phyloP scores from a whole-genome alignment of 2,888 invertebrate species.

The Lasioglossum marginatum region DNA sequence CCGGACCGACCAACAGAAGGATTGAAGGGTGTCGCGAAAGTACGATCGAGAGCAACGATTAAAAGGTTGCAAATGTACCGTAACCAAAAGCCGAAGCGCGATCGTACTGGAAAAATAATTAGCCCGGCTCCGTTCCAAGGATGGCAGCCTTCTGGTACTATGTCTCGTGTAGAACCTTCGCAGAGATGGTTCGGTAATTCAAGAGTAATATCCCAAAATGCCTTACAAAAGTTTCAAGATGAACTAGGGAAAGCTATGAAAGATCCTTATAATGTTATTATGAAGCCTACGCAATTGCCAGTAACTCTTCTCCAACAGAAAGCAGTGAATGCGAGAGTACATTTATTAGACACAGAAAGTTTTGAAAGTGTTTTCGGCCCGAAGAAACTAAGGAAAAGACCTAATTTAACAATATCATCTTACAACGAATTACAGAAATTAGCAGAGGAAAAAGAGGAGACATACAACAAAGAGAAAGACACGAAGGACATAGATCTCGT shows the following conservation, averaged over 20 bases:
- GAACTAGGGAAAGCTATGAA: conserved; percentile 97
- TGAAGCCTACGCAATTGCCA: conserved; percentile 98
- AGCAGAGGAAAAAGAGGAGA: conserved; percentile 89
- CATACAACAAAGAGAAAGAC: conserved; percentile 91
- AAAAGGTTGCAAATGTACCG: conserved; percentile 99
- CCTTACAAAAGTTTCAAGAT: conserved; percentile 95
- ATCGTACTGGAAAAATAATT: conserved; percentile 95
- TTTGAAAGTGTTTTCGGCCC: conserved; percentile 98
- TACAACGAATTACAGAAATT: conserved; percentile 91
- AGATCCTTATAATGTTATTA: conserved; percentile 98
- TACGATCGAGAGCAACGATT: conserved; percentile 96
- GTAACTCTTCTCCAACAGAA: conserved; percentile 97
- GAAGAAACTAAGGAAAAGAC: conserved; percentile 96
- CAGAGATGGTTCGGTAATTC: conserved; percentile 99
- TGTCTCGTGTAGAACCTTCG: conserved; percentile 98
- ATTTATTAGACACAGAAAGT: conserved; percentile 97
- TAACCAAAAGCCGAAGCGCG: conserved; percentile 97
- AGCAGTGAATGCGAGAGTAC: conserved; percentile 95
- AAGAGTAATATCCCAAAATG: conserved; percentile 96
- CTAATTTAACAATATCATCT: conserved; percentile 91
- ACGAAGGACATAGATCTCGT: conserved; percentile 92
- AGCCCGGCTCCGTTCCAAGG: conserved; percentile 98
- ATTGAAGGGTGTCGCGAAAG: conserved; percentile 93
- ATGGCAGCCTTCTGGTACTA: conserved; percentile 93
- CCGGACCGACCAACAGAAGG: conserved; percentile 93